Base-by-base conservation (phyloP, 2,113 vertebrate species). In the Colistium nudipinnis region DNA sequence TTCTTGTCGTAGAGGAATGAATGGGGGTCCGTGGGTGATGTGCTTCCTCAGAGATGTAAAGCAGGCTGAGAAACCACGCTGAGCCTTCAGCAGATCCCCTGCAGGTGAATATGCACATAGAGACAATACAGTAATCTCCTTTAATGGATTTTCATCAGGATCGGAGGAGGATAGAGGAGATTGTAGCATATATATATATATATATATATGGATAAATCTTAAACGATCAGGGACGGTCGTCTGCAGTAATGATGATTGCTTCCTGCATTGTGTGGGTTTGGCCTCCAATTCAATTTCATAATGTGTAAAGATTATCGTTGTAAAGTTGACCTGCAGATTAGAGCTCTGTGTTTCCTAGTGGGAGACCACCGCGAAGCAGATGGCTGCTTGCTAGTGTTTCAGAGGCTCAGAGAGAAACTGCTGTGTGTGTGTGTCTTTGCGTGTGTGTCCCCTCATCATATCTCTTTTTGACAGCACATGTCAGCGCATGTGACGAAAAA, bases 261-360 rank as follows among this genome's bases (percentile, higher is more conserved):
- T 74, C 45, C 44, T 47, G 14, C 28, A 13, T 9, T 28, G 2
- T 28, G 38, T 31, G 13, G 6, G n/a, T n/a, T n/a, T 9, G 30
- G 56, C 63, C 57, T 66, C 14, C 28, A 4, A 36, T 74, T 81
- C 61, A 59, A 61, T 86, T 86, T 88, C 72, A 82, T 79, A 82
- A 83, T 67, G 52, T 73, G 55, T 79, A 57, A 59, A 41, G 76
- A 87, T 87, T 82, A 73, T 44, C 54, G 41, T 55, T 20, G 11
- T 14, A 30, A 11, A 27, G 38, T 72, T 20, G 33, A 76, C 59
- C 76, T 84, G 62, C 52, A 57, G 73, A 87, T 89, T 85, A 83
- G 72, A 78, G 36, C 38, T 1, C 27, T 14, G 22, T 3, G 3
- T 39, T 76, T 4, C 0, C 17, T 54, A 57, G 11, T 28, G 44